Percentiles rank a stretch among this genome's conserved stretches.
Conservation (phyloP, 2,888 invertebrate genomes). For the Pteria penguin region DNA sequence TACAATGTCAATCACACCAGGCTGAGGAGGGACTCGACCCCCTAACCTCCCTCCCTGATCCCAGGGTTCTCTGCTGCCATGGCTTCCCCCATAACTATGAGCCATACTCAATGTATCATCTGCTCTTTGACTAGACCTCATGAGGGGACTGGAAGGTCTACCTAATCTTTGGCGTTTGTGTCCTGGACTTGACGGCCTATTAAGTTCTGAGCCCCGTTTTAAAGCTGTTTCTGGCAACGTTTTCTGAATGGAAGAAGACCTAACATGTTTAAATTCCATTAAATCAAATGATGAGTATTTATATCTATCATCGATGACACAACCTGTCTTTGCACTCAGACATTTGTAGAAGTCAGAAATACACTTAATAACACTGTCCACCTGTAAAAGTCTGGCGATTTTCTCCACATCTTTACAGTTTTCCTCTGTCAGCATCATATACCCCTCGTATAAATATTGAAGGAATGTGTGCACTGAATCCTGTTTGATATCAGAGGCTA, state of each 20-base stretch:
- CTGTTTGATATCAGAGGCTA: slow-evolving; percentile 49
- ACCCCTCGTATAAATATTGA: slow-evolving; percentile 54
- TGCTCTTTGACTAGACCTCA: slow-evolving; percentile 25
- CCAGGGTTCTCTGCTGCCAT: slow-evolving; percentile 26
- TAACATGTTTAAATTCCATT: slow-evolving; percentile 49
- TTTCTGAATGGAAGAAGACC: slow-evolving; percentile 44
- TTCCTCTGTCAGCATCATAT: slow-evolving; percentile 55
- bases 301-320: slow-evolving; percentile 15
- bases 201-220: slow-evolving; percentile 36
- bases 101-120: slow-evolving; percentile 43
- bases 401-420: slow-evolving; percentile 51
- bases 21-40: slow-evolving; percentile 23
- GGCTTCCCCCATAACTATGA: slow-evolving; percentile 30
- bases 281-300: slow-evolving; percentile 47
- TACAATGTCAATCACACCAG: slow-evolving; percentile 41
- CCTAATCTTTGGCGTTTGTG: slow-evolving; percentile 34
- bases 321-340: slow-evolving; percentile 37
- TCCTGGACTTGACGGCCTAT: slow-evolving; percentile 35
- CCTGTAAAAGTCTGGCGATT: slow-evolving; percentile 52
- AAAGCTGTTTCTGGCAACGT: slow-evolving; percentile 39
- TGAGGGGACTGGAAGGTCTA: slow-evolving; percentile 35
- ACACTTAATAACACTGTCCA: slow-evolving; percentile 54
- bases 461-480: slow-evolving; percentile 49
- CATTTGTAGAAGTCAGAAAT: slow-evolving; percentile 51
- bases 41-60: slow-evolving; percentile 30